These are phyloP conservation scores for Crocuta crocuta DNA, from an alignment of 2,113 vertebrate genomes.

Conservation along the genomic window DNA sequence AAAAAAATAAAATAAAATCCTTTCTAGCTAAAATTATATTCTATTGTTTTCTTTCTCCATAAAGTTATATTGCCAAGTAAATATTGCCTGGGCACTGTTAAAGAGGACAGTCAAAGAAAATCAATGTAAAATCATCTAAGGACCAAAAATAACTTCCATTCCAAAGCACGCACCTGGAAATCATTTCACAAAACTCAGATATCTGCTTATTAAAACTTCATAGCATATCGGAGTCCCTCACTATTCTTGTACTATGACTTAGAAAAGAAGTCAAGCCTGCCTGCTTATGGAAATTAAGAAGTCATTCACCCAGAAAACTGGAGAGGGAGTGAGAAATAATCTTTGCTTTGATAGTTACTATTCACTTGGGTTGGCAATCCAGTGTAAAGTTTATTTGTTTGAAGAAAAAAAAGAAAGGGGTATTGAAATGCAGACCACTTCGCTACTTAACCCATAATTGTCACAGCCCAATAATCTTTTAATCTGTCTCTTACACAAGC, in stretches of 20 bases:
- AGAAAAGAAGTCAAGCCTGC: neutral
- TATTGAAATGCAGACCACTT: neutral
- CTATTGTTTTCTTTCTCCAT: neutral
- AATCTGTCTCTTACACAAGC: neutral
- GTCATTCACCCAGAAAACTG: neutral
- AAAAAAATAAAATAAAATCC: neutral
- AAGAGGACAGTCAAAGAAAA: neutral
- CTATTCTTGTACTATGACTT: neutral
- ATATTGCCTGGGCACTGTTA: neutral
- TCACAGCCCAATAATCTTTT: neutral
- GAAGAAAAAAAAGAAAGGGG: neutral
- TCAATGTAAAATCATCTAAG: neutral
- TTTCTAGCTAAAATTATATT: neutral
- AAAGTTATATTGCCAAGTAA: slow-evolving; percentile 10
- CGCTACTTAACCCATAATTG: neutral
- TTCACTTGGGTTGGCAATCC: neutral
- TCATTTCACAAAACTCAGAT: neutral
- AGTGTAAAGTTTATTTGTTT: neutral
- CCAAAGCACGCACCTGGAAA: neutral
- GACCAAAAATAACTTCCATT: neutral
- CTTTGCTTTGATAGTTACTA: neutral
- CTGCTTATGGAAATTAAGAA: neutral
- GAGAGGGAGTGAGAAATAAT: neutral
- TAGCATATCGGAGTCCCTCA: neutral
- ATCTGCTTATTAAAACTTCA: neutral